phyloP scores from a whole-genome alignment of 2,113 vertebrate species.

The Istiophorus platypterus region DNA sequence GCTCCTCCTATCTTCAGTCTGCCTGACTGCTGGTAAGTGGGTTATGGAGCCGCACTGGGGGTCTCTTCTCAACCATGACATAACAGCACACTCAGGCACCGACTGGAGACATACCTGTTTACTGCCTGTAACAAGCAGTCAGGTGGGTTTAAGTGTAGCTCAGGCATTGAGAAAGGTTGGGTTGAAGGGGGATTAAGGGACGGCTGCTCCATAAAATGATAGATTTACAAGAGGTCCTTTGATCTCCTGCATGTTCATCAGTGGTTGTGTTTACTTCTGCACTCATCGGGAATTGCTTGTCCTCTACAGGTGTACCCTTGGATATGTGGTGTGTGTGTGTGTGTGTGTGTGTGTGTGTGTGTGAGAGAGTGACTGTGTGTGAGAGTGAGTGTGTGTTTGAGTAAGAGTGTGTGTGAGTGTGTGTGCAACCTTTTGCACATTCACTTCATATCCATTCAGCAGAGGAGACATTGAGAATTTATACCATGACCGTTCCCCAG shows the following conservation, averaged over 20 bases:
- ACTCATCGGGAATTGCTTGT: neutral
- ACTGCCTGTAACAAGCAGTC: slow-evolving; percentile 58
- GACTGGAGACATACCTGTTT: slow-evolving; percentile 57
- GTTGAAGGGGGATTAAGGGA: slow-evolving; percentile 44
- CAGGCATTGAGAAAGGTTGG: slow-evolving; percentile 35
- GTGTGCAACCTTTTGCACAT: slow-evolving; percentile 10
- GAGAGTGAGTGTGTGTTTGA: no score
- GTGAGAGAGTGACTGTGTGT: no score
- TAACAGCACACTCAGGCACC: slow-evolving; percentile 53
- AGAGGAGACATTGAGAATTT: slow-evolving; percentile 12
- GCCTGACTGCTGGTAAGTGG: slow-evolving; percentile 49
- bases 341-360: no score
- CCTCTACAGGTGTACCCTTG: neutral
- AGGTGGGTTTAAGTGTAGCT: slow-evolving; percentile 36
- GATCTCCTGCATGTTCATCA: slow-evolving; percentile 52
- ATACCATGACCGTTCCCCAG: slow-evolving; percentile 45
- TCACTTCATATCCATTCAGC: slow-evolving; percentile 3
- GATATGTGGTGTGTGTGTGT: neutral
- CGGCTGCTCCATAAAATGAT: slow-evolving; percentile 22
- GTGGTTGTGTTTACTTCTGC: slow-evolving; percentile 38
- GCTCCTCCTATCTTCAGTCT: slow-evolving; percentile 46
- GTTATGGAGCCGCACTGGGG: slow-evolving; percentile 52
- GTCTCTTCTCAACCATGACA: slow-evolving; percentile 67
- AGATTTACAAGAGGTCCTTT: slow-evolving; percentile 50
- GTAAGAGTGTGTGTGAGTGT: neutral